phyloP scores from a whole-genome alignment of 2,888 invertebrate species.

The Dermolepida albohirtum region DNA sequence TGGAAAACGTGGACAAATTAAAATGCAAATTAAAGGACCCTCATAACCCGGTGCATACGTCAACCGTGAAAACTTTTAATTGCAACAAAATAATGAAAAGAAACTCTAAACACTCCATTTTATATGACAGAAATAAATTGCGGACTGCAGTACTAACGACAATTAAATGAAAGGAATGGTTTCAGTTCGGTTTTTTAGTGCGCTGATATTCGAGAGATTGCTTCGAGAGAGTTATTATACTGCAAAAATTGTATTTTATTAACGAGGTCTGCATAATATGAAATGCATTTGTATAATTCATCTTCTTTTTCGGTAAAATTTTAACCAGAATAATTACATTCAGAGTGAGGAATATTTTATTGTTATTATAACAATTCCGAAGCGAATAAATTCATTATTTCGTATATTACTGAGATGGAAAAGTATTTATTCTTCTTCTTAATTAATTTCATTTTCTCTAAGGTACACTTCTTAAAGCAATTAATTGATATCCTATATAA shows the following conservation, averaged over 20 bases:
- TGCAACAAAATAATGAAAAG: constrained; percentile 41
- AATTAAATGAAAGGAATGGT: not conserved
- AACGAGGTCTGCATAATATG: constrained; percentile 2
- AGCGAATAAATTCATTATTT: too few relatives aligned
- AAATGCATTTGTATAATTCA: too few relatives aligned
- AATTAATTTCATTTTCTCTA: too few relatives aligned
- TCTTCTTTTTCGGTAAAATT: too few relatives aligned
- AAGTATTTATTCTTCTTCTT: too few relatives aligned
- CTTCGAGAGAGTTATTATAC: not conserved
- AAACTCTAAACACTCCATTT: constrained; percentile 21
- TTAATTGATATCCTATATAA: too few relatives aligned
- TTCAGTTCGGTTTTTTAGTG: constrained; percentile 5
- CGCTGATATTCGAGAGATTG: not conserved
- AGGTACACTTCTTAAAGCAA: too few relatives aligned
- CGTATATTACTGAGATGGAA: too few relatives aligned
- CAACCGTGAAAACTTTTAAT: constrained; percentile 42
- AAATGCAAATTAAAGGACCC: constrained; percentile 39
- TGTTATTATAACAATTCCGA: too few relatives aligned
- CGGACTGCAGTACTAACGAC: constrained; percentile 1
- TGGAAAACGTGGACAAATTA: constrained; percentile 37
- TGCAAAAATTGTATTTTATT: constrained; percentile 14
- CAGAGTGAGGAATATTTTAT: too few relatives aligned
- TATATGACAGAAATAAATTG: constrained; percentile 33
- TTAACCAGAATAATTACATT: too few relatives aligned
- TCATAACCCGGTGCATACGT: constrained; percentile 34